Percentiles rank a stretch among this genome's conserved stretches.
These are phyloP conservation scores for Marcusenius ussheri DNA, from an alignment of 2,113 vertebrate genomes.

Conservation along the genomic window DNA sequence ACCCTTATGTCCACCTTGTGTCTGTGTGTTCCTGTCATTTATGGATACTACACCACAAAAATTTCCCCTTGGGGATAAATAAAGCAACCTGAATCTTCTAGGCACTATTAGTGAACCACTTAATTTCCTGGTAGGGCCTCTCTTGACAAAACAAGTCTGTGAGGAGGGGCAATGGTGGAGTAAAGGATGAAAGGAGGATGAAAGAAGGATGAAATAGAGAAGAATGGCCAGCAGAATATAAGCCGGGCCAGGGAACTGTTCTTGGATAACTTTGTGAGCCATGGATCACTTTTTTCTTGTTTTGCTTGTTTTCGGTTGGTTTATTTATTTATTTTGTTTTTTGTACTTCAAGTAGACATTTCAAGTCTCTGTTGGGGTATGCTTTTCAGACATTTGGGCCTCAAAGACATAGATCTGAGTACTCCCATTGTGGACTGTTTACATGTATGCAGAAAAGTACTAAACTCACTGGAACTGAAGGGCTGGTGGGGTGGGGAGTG, in stretches of 20 bases:
- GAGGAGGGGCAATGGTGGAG: not conserved
- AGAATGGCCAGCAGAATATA: not conserved
- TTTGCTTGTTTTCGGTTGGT: not conserved
- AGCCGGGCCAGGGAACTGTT: not conserved
- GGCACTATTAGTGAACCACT: not conserved
- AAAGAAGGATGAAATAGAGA: not conserved
- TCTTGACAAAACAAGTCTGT: not conserved
- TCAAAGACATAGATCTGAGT: not conserved
- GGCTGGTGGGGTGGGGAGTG: not conserved
- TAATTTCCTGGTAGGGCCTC: not conserved
- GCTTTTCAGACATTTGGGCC: not conserved
- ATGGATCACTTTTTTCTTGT: not conserved
- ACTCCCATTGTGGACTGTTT: not conserved
- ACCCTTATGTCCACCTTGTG: too few species aligned
- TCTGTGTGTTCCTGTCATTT: too few species aligned
- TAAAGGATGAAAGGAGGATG: not conserved
- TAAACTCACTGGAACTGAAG: not conserved
- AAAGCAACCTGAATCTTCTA: not conserved
- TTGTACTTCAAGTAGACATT: not conserved
- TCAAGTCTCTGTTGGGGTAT: not conserved
- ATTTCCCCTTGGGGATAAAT: not conserved
- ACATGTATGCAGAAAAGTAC: not conserved
- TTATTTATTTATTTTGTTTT: not conserved
- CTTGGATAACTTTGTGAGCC: not conserved
- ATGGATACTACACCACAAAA: not conserved